Conservation (phyloP, 2,888 invertebrate species). For the Augochlorella aurata region DNA sequence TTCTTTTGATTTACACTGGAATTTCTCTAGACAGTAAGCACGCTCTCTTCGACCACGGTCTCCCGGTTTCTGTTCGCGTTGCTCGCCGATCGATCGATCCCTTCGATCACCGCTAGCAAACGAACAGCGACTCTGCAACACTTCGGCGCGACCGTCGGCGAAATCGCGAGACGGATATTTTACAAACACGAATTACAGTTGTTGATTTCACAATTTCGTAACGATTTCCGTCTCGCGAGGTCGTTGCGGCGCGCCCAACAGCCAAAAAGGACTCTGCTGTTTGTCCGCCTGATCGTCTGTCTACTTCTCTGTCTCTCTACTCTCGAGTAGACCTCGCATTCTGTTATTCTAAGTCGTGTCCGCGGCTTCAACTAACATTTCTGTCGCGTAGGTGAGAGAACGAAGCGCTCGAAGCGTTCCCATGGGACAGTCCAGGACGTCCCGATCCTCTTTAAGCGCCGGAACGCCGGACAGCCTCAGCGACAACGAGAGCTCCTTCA, state of each 20-base stretch:
- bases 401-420: slow-evolving; percentile 95
- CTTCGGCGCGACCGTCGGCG: not conserved
- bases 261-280: slow-evolving; percentile 24
- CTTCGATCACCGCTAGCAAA: slow-evolving; percentile 28
- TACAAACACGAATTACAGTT: not conserved
- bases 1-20: slow-evolving; percentile 4
- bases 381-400: slow-evolving; percentile 90
- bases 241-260: not conserved
- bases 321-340: slow-evolving; percentile 18
- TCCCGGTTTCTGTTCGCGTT: not conserved
- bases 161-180: not conserved
- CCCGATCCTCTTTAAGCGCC: slow-evolving; percentile 91
- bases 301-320: slow-evolving; percentile 27
- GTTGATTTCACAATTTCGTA: not conserved
- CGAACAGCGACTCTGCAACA: slow-evolving; percentile 27
- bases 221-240: not conserved
- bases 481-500: slow-evolving; percentile 91
- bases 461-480: slow-evolving; percentile 95
- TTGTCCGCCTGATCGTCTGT: slow-evolving; percentile 31
- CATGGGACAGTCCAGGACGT: slow-evolving; percentile 89
- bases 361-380: slow-evolving; percentile 19
- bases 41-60: slow-evolving; percentile 16
- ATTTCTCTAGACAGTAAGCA: slow-evolving; percentile 14
- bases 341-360: not conserved
- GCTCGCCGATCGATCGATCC: slow-evolving; percentile 17